phyloP scores from a whole-genome alignment of 2,797 vertebrate species.

The Nyctalus aviator region DNA sequence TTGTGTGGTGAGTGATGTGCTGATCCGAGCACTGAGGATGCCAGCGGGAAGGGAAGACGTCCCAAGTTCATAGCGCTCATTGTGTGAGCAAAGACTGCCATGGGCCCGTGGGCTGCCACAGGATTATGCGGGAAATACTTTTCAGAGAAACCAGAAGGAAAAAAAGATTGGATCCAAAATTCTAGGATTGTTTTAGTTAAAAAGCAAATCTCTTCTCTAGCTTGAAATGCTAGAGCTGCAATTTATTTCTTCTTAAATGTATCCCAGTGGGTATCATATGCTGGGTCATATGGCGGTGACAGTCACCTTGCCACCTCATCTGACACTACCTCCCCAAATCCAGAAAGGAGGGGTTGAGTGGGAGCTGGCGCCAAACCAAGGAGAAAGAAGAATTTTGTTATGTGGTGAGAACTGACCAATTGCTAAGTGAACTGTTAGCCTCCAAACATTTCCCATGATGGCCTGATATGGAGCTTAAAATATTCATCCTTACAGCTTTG shows the following conservation, averaged over 20 bases:
- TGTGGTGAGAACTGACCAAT: background rate
- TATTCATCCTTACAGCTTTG: background rate
- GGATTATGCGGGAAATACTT: slow-evolving; percentile 15
- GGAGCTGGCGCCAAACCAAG: background rate
- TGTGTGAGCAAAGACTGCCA: background rate
- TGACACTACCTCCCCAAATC: background rate
- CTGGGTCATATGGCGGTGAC: background rate
- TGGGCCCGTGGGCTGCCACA: background rate
- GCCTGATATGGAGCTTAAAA: background rate
- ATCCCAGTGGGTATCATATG: background rate
- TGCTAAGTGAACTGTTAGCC: background rate
- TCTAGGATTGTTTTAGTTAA: slow-evolving; percentile 53
- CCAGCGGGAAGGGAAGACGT: background rate
- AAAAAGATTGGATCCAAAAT: slow-evolving; percentile 33
- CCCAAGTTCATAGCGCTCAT: background rate
- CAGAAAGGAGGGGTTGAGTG: background rate
- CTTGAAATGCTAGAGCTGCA: slow-evolving; percentile 25
- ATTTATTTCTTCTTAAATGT: slow-evolving; percentile 37
- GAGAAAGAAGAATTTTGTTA: background rate
- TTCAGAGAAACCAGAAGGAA: slow-evolving; percentile 53
- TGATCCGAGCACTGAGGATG: slow-evolving; percentile 1
- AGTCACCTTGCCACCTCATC: background rate
- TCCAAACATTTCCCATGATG: background rate
- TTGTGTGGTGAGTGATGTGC: slow-evolving; percentile 72
- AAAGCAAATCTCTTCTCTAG: background rate